phyloP scores from a whole-genome alignment of 1,140 invertebrate genomes.

The Prorops nasuta region DNA sequence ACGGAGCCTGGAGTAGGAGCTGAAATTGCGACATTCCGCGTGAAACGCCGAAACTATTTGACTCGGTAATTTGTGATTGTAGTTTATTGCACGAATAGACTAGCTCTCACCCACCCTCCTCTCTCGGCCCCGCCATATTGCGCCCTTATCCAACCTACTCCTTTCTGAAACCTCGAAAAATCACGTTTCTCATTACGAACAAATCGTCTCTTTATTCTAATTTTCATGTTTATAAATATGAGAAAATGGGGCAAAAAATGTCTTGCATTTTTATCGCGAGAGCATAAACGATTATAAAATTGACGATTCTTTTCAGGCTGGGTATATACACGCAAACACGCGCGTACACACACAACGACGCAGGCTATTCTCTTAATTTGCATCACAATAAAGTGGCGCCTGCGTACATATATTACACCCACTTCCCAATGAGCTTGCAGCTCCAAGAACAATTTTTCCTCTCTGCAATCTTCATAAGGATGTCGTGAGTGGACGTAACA shows the following conservation, averaged over 20 bases:
- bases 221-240: too few species aligned
- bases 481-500: constrained; percentile 30
- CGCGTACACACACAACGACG: too few species aligned
- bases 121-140: too few species aligned
- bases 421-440: constrained; percentile 21
- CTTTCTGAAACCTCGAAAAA: too few species aligned
- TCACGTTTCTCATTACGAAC: too few species aligned
- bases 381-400: constrained; percentile 23
- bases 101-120: constrained; percentile 30
- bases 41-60: constrained; percentile 57
- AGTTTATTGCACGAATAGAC: constrained; percentile 56
- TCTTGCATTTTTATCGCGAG: too few species aligned
- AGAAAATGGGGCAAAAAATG: too few species aligned
- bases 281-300: too few species aligned
- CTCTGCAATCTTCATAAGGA: constrained; percentile 34
- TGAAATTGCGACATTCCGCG: constrained; percentile 59
- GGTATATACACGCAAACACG: too few species aligned
- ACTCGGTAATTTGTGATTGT: constrained; percentile 59
- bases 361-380: constrained; percentile 18
- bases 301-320: too few species aligned
- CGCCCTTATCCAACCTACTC: too few species aligned
- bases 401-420: constrained; percentile 18
- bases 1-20: constrained; percentile 41
- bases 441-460: constrained; percentile 22
- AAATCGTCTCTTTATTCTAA: too few species aligned